Base-by-base conservation (phyloP, 2,888 invertebrate species). In the Apamea anceps region DNA sequence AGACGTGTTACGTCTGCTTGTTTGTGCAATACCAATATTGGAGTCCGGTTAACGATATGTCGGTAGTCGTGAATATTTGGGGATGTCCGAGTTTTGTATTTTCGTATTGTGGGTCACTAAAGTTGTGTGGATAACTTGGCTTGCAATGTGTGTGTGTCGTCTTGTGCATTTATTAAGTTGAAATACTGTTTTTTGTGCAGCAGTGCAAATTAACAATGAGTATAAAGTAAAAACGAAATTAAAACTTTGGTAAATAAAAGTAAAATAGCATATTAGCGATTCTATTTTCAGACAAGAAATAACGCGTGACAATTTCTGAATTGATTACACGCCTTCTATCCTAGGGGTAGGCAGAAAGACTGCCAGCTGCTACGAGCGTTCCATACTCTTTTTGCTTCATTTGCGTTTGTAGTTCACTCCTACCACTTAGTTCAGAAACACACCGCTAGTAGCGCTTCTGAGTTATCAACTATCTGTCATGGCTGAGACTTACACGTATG, bases 1-100 rank as follows among this genome's bases (percentile, higher is more conserved):
- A 68, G 72, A 80, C 75, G 63, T 68, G 45, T 68, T 77, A 54
- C 51, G 18, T 77, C 62, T 63, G 51, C 67, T 75, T 84, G 73
- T 81, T 80, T 76, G 72, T 72, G 48, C 42, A 72, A 32, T 70
- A 21, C 25, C 67, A 87, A 84, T 76, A 81, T 84, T 75, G 67
- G 62, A 66, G 37, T 37, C 57, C 25, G 54, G n/a, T 62, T 60
- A 67, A 65, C 66, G 82, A 63, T 78, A 68, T 72, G 25, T 15
- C 18, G 25, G 63, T 45, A 25, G 13, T n/a, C 62, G 32, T 25
- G 66, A 51, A 78, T 60, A 45, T 71, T 84, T 54, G 15, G n/a
- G 12, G 48, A 48, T n/a, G 51, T 51, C 48, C n/a, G 18, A 60
- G 15, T 70, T 83, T 77, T 15, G 21, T 54, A 45, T 71, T 65